Base-by-base conservation (phyloP, 2,797 vertebrate genomes). In the Enteromius anoplus region DNA sequence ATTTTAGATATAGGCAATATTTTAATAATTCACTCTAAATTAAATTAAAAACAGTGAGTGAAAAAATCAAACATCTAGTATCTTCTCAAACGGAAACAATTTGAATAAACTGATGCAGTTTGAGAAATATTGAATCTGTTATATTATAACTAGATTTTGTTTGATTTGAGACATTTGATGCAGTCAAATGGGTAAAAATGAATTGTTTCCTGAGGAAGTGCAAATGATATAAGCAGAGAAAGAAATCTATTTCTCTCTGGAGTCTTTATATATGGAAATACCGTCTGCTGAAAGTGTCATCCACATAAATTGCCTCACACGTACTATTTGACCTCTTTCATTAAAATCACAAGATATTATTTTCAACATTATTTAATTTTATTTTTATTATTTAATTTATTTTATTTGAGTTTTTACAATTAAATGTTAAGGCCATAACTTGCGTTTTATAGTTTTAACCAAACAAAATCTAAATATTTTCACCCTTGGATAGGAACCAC, bases 41-140 rank as follows among this genome's bases (percentile, higher is more conserved):
- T 66, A 40, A 58, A 58, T 40, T 17, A 23, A 75, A 75, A 75
- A 75, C 21, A 42, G 34, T 42, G 34, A 34, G 72, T 75, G 51
- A 26, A 55, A 58, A 58, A 53, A 2, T 6, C 71, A 34, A 47
- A 34, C 26, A 34, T 17, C 26, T 34, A 34, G 29, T 15, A 17
- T 21, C 11, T 75, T 73, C 10, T 53, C 29, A 34, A 32, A 34
- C 26, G 14, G 71, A 55, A 32, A 55, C 32, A 58, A 58, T 58
- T 75, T 58, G 51, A 37, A 32, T 42, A 40, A 75, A 75, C 17
- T 17, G 34, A 75, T 9, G 3, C 34, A 5, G 1, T 58, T 15
- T 17, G 21, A 26, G 21, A 75, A 40, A 42, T 58, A 58, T 3
- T 40, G 21, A 40, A 75, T 58, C 14, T 0, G 12, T 58, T 75